Conservation (phyloP, 2,113 vertebrate species). For the Gracilinanus agilis region DNA sequence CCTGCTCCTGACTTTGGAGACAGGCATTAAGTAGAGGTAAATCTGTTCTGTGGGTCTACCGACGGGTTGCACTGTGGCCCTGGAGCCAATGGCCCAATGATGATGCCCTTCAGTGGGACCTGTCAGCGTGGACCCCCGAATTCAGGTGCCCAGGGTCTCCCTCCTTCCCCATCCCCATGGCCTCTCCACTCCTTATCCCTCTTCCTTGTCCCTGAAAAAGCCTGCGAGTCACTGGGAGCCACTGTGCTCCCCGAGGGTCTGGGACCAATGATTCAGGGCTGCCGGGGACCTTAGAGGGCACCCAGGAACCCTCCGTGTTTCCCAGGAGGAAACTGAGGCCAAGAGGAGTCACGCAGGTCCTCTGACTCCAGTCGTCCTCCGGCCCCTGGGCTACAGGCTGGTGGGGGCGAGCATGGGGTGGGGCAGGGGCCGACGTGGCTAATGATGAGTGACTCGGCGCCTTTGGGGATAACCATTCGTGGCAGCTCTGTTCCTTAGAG, state of each 20-base stretch:
- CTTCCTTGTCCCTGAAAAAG: neutral
- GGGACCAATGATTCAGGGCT: neutral
- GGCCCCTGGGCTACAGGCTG: neutral
- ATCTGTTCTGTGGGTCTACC: too few relatives aligned
- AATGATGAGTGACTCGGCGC: neutral
- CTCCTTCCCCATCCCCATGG: too few relatives aligned
- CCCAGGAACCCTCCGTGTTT: neutral
- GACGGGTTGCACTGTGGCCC: too few relatives aligned
- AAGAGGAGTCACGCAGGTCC: neutral
- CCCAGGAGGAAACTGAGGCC: neutral
- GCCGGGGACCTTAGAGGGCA: neutral
- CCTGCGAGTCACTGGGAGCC: neutral
- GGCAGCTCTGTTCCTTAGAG: neutral
- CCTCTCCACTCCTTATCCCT: neutral
- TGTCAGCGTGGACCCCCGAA: neutral
- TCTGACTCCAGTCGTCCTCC: neutral
- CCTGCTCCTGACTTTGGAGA: neutral
- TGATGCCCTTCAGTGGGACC: too few relatives aligned
- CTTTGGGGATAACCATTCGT: neutral
- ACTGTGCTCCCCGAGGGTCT: neutral
- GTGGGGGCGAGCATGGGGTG: neutral
- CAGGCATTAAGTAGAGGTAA: neutral
- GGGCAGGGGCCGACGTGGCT: too few relatives aligned
- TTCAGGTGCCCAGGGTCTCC: neutral
- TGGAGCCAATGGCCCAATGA: too few relatives aligned